Percentiles rank a stretch among this genome's conserved stretches.
Evolutionary conservation across 2,888 invertebrate genomes (phyloP).

Genomic region (Strigamia transsilvanica): DNA sequence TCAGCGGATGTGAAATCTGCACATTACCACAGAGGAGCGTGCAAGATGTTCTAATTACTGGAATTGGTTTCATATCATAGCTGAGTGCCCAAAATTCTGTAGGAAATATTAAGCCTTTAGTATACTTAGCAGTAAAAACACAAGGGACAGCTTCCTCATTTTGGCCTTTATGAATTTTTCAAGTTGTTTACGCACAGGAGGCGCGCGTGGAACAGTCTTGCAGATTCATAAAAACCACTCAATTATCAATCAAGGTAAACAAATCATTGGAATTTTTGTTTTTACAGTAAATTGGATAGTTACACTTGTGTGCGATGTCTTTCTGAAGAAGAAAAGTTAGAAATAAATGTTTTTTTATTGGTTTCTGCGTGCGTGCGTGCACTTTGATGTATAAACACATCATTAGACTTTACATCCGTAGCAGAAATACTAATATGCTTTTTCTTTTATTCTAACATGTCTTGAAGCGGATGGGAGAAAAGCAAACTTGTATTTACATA

Average conservation of each 20-base stretch:
- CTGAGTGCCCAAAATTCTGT: too few relatives aligned
- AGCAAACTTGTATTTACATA: neutral
- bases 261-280: too few relatives aligned
- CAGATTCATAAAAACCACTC: neutral
- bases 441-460: neutral
- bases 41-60: too few relatives aligned
- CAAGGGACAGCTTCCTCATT: constrained; percentile 1
- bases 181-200: neutral
- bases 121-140: neutral
- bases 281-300: too few relatives aligned
- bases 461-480: neutral
- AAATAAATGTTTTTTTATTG: too few relatives aligned
- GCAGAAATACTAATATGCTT: neutral
- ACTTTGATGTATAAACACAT: constrained; percentile 2
- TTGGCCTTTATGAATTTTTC: neutral
- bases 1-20: too few relatives aligned
- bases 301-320: too few relatives aligned
- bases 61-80: neutral
- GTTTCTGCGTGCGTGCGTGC: neutral
- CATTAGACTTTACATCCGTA: neutral
- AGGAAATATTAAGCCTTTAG: too few relatives aligned
- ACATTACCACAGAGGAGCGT: too few relatives aligned
- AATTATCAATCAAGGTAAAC: neutral
- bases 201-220: neutral
- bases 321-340: too few relatives aligned